Evolutionary conservation across 2,797 vertebrate species (phyloP).

Genomic region (Sebastes taczanowskii): DNA sequence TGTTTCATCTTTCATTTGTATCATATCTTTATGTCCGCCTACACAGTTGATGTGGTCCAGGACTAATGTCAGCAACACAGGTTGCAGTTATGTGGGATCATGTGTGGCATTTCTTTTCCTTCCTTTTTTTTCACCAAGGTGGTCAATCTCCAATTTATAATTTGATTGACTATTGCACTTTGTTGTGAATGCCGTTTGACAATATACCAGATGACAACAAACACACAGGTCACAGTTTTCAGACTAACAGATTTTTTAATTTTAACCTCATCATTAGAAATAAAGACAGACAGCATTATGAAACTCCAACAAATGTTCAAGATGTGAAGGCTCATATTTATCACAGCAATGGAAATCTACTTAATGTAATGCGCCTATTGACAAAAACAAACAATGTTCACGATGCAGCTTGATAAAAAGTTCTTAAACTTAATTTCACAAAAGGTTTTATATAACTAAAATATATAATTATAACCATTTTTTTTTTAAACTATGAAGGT

Average conservation of each 20-base stretch:
- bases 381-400: neutral
- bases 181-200: neutral
- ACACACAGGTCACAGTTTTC: neutral
- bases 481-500: neutral
- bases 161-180: neutral
- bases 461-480: constrained; percentile 11
- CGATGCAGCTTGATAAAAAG: constrained; percentile 8
- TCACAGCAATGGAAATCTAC: constrained; percentile 22
- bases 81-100: neutral
- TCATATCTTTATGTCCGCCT: neutral
- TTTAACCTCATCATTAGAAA: constrained; percentile 13
- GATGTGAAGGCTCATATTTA: constrained; percentile 20
- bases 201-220: neutral
- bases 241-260: constrained; percentile 33
- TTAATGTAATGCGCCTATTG: neutral
- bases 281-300: constrained; percentile 9
- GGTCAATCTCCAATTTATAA: neutral
- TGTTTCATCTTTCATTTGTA: neutral
- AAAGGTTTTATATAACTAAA: neutral
- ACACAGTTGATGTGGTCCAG: neutral
- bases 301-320: constrained; percentile 11
- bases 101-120: neutral
- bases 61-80: neutral
- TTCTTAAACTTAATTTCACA: neutral
- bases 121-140: neutral